Evolutionary conservation across 2,888 invertebrate genomes (phyloP).

Genomic region (Nemapogon koenigi): DNA sequence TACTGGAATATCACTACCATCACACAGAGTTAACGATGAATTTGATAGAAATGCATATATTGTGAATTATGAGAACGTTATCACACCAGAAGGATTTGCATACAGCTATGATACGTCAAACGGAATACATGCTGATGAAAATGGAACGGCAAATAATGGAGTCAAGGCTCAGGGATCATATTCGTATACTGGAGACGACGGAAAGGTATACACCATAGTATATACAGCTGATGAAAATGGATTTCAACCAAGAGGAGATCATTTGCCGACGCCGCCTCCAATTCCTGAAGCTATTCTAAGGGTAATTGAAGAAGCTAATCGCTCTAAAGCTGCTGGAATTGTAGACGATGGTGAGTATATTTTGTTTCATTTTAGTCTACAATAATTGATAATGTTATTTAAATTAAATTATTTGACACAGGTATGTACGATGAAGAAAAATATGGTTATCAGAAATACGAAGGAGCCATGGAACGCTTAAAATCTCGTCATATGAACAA

Average conservation of each 20-base stretch:
- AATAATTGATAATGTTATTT: neutral
- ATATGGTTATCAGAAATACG: constrained; percentile 39
- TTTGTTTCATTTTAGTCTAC: constrained; percentile 15
- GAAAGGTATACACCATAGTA: constrained; percentile 34
- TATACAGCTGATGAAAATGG: constrained; percentile 53
- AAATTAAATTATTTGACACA: constrained; percentile 21
- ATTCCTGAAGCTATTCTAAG: constrained; percentile 41
- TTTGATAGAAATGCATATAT: constrained; percentile 35
- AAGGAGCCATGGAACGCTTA: constrained; percentile 16
- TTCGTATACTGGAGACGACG: constrained; percentile 49
- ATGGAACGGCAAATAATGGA: constrained; percentile 34
- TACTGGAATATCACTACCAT: too few species aligned
- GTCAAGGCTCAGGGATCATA: constrained; percentile 39
- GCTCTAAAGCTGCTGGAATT: constrained; percentile 33
- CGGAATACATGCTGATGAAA: constrained; percentile 45
- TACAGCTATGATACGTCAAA: constrained; percentile 48
- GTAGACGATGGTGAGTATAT: constrained; percentile 36
- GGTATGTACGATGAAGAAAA: constrained; percentile 43
- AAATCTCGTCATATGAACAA: neutral
- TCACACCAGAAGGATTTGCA: constrained; percentile 34
- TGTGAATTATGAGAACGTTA: constrained; percentile 31
- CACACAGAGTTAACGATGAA: too few species aligned
- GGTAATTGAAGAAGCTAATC: constrained; percentile 36
- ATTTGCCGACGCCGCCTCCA: constrained; percentile 47
- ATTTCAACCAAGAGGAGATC: constrained; percentile 40